Percentiles rank a stretch among this genome's conserved stretches.
phyloP scores from a whole-genome alignment of 2,888 invertebrate genomes.

The Lamproptera curius region DNA sequence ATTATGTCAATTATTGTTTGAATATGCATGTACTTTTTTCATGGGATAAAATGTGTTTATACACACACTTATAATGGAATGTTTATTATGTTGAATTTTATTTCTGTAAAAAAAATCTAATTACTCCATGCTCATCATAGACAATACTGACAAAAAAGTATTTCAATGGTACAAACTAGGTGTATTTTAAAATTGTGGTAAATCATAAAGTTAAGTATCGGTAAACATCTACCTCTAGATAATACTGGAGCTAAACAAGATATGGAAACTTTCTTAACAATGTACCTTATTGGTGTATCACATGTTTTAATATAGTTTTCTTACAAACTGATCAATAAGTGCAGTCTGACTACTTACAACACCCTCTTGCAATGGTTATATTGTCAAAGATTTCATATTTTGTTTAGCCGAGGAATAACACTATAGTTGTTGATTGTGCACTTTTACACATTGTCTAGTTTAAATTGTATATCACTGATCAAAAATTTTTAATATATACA shows the following conservation, averaged over 20 bases:
- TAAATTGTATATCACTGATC: slow-evolving; percentile 8
- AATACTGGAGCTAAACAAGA: too few species aligned
- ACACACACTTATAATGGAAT: not conserved
- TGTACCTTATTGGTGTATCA: too few species aligned
- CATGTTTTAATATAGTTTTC: too few species aligned
- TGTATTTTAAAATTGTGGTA: slow-evolving; percentile 33
- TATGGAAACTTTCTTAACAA: too few species aligned
- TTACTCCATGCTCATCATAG: slow-evolving; percentile 53
- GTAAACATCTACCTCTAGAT: slow-evolving; percentile 36
- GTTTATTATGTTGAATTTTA: not conserved
- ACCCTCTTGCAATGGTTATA: too few species aligned
- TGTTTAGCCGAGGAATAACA: too few species aligned
- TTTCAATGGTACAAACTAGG: slow-evolving; percentile 70
- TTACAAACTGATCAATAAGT: too few species aligned
- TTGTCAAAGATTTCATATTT: too few species aligned
- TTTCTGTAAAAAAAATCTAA: not conserved
- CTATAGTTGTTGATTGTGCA: slow-evolving; percentile 29
- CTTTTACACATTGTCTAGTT: slow-evolving; percentile 10
- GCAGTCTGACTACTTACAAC: too few species aligned
- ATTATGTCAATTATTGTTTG: slow-evolving; percentile 34
- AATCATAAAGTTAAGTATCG: slow-evolving; percentile 10
- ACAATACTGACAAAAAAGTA: slow-evolving; percentile 54
- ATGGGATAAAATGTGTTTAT: slow-evolving; percentile 3
- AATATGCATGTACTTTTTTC: slow-evolving; percentile 7
- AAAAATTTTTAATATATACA: slow-evolving; percentile 4